Evolutionary conservation across 2,113 vertebrate species (phyloP), one percentile per base, ranked within the genome.

Genomic region (Cryptoleucopteryx plumbea): DNA sequence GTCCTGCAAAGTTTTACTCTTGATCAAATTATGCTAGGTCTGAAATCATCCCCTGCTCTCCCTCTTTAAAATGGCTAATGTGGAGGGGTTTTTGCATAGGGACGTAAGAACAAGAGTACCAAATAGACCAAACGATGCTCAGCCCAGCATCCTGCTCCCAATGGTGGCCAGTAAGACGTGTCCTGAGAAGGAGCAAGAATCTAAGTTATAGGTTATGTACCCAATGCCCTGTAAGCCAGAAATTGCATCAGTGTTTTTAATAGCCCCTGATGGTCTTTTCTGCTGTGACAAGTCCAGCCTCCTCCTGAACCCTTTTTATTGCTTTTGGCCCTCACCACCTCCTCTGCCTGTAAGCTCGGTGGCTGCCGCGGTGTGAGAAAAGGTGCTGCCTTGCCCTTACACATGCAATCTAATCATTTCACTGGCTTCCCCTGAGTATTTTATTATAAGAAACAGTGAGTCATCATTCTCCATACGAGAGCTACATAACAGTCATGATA

Each of bases 101-200:
- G 4, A 3, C 1, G 0, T 12, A 16, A 53, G 38, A 88, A 18
- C 4, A 32, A 32, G 7, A 21, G 17, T 16, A 26, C 7, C 0
- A 1, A 48, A 53, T 2, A 31, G 58, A 53, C 10, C 38, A 58
- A 73, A 26, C 0, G 1, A 40, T 17, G 63, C 38, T 78, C 47
- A 79, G 83, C 63, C 80, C 80, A 66, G 80, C 67, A 53, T 32
- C 62, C 59, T 62, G 45, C 59, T 84, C 70, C 45, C 40, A 8
- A 0, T 6, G 18, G 53, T 13, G 55, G 32, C 62, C 4, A 0
- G 27, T 4, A 29, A 34, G 53, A 19, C 0, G 0, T 34, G 43
- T n/a, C 50, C 16, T 72, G 68, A 38, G 72, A 63, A 74, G 52
- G 72, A 84, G n/a, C 12, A 47, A 9, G 40, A 75, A 34, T 31